These are phyloP conservation scores for Sesia bembeciformis DNA, from an alignment of 2,888 invertebrate species.

Conservation along the genomic window DNA sequence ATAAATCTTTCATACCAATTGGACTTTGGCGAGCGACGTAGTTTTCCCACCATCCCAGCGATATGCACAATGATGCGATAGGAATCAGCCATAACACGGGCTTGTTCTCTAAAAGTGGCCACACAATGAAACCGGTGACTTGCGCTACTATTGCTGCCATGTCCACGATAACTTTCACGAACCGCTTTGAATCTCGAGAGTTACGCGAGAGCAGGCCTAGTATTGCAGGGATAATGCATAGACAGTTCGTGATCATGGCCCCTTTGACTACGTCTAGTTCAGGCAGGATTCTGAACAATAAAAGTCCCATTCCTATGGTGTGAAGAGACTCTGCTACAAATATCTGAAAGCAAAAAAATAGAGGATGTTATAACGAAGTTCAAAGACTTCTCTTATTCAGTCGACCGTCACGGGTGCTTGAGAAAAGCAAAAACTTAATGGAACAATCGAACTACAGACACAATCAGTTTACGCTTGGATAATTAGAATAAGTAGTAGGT, in stretches of 20 bases:
- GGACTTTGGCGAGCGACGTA: constrained; percentile 92
- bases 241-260: constrained; percentile 95
- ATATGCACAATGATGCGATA: constrained; percentile 87
- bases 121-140: constrained; percentile 91
- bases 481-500: too few species aligned
- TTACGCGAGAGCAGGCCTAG: constrained; percentile 86
- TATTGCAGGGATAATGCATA: constrained; percentile 91
- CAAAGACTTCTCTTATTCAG: too few species aligned
- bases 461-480: too few species aligned
- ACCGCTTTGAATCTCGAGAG: constrained; percentile 85
- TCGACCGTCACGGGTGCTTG: too few species aligned
- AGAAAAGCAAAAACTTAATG: too few species aligned
- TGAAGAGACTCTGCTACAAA: constrained; percentile 91
- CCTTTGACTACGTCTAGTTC: constrained; percentile 95
- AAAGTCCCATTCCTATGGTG: constrained; percentile 87
- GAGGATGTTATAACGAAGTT: too few species aligned
- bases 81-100: constrained; percentile 90
- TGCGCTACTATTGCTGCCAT: constrained; percentile 90
- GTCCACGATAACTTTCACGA: constrained; percentile 86
- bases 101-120: constrained; percentile 88
- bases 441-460: too few species aligned
- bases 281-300: constrained; percentile 92
- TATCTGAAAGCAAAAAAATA: constrained; percentile 54
- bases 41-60: constrained; percentile 99
- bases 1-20: constrained; percentile 70